Conservation (phyloP, 2,113 vertebrate species). For the Ranitomeya imitator region DNA sequence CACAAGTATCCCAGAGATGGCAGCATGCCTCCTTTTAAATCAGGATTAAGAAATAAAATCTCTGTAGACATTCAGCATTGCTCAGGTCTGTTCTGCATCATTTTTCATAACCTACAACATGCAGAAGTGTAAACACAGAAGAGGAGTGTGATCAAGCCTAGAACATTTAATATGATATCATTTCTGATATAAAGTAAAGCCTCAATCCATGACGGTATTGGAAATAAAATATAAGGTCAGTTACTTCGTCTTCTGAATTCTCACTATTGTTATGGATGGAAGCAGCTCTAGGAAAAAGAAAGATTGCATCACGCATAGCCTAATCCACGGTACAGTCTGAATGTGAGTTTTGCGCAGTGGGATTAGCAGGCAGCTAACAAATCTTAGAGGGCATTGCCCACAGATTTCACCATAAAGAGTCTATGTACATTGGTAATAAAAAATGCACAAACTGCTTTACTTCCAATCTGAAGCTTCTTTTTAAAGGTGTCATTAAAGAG, state of each 20-base stretch:
- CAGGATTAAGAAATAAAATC: conserved; percentile 28
- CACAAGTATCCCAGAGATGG: conserved; percentile 41
- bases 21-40: conserved; percentile 41
- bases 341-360: background rate
- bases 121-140: conserved; percentile 13
- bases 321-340: background rate
- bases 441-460: too few species aligned
- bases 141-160: conserved; percentile 1
- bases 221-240: conserved; percentile 8
- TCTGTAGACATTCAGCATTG: background rate
- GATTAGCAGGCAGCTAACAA: background rate
- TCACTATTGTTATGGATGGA: background rate
- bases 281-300: background rate
- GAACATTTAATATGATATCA: background rate
- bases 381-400: background rate
- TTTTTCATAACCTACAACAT: background rate
- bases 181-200: background rate
- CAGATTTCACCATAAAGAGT: background rate
- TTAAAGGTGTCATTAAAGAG: too few species aligned
- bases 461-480: too few species aligned
- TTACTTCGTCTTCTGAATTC: background rate
- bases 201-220: background rate
- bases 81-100: background rate
- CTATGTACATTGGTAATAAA: background rate
- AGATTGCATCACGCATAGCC: background rate